Conservation (phyloP, 2,113 vertebrate species). For the Perccottus glenii region DNA sequence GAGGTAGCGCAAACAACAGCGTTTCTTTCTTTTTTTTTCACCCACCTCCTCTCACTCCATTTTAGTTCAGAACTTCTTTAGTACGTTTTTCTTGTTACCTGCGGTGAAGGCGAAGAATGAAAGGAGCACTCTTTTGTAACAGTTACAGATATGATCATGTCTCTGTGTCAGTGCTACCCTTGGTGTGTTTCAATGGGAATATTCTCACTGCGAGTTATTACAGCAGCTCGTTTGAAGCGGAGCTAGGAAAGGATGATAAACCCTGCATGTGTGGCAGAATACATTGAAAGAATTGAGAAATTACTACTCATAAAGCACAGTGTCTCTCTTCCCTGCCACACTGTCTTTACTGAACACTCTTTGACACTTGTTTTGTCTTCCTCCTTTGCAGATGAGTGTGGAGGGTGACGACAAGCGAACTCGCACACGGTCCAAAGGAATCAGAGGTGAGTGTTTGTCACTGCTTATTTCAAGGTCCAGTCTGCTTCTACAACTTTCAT, state of each 20-base stretch:
- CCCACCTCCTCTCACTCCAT: not conserved
- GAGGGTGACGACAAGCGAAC: conserved; percentile 91
- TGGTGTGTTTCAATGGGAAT: conserved; percentile 33
- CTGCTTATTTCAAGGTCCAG: not conserved
- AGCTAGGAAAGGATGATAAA: conserved; percentile 12
- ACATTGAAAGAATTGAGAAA: conserved; percentile 21
- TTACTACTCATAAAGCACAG: not conserved
- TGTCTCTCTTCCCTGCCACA: not conserved
- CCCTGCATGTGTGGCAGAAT: conserved; percentile 14
- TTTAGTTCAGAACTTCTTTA: not conserved
- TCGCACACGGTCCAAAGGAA: conserved; percentile 91
- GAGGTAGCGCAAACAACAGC: conserved; percentile 17
- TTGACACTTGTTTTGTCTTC: not conserved
- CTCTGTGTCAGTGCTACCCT: conserved; percentile 29
- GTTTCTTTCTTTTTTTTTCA: conserved; percentile 21
- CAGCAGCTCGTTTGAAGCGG: conserved; percentile 14
- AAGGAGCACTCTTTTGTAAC: not conserved
- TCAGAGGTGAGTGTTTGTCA: conserved; percentile 84
- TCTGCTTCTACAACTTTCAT: too few relatives aligned
- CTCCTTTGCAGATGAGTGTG: conserved; percentile 89
- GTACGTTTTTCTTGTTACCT: not conserved
- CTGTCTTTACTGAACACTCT: not conserved
- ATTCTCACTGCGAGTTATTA: conserved; percentile 26
- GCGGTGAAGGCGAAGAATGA: not conserved
- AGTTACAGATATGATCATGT: conserved; percentile 20